A percentile compares a stretch with the other conserved stretches of the same genome.
These are phyloP conservation scores for Acrocephalus kingi DNA, from an alignment of 2,113 vertebrate species.

Conservation along the genomic window DNA sequence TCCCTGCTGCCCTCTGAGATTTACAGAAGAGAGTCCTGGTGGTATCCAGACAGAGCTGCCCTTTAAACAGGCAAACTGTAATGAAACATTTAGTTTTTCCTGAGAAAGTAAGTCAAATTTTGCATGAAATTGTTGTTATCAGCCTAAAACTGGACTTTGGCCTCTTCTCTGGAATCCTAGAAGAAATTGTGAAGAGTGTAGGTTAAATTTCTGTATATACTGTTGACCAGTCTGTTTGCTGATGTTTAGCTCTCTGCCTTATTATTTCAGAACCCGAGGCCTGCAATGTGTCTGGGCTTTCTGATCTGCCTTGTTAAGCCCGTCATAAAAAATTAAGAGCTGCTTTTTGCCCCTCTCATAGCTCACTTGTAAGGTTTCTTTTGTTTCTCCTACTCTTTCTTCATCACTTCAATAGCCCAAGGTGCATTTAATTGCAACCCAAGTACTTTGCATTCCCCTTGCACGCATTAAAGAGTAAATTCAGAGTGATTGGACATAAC, in stretches of 20 bases:
- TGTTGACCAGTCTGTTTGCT: background rate
- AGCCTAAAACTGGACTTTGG: background rate
- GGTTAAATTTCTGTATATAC: background rate
- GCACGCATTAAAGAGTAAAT: slow-evolving; percentile 16
- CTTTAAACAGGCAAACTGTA: background rate
- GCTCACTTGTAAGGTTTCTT: background rate
- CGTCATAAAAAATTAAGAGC: background rate
- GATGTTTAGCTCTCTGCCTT: background rate
- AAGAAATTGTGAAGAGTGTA: background rate
- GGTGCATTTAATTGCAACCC: slow-evolving; percentile 54
- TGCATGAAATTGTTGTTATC: background rate
- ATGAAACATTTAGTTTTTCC: background rate
- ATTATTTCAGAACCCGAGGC: background rate
- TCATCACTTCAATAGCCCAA: background rate
- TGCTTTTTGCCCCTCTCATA: background rate
- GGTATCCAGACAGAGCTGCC: background rate
- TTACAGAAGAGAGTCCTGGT: background rate
- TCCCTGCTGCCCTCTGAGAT: background rate
- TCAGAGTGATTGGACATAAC: slow-evolving; percentile 42
- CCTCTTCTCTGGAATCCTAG: background rate
- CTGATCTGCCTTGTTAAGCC: background rate
- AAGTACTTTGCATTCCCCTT: background rate
- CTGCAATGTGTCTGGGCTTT: background rate
- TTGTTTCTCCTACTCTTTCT: slow-evolving; percentile 1
- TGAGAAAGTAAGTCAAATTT: background rate